Evolutionary conservation across 2,888 invertebrate genomes (phyloP).

Genomic region (Emesis russula): DNA sequence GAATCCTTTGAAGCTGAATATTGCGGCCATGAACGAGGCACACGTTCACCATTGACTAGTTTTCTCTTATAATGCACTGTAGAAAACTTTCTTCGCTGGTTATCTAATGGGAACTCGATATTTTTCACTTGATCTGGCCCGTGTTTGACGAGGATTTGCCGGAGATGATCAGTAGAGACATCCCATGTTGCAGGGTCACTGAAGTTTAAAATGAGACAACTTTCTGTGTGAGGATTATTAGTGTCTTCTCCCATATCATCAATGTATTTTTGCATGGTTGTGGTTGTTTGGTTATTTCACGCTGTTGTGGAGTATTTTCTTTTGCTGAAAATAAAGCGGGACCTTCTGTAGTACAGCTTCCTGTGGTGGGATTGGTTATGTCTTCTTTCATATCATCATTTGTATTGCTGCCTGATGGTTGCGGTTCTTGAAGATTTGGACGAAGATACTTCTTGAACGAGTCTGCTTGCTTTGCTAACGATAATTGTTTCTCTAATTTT

Average conservation of each 20-base stretch:
- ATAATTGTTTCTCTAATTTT: conserved; percentile 8
- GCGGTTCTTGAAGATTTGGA: neutral
- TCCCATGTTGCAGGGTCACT: conserved; percentile 8
- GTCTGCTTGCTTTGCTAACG: conserved; percentile 8
- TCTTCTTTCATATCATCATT: neutral
- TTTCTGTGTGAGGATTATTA: neutral
- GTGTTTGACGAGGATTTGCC: conserved; percentile 45
- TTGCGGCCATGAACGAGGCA: conserved; percentile 60
- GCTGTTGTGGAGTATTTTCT: neutral
- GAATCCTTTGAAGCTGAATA: conserved; percentile 63
- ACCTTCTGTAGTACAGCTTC: conserved; percentile 5
- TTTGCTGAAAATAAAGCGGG: neutral
- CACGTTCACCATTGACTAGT: conserved; percentile 56
- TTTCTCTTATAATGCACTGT: conserved; percentile 55
- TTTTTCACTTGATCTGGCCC: conserved; percentile 57
- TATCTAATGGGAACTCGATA: conserved; percentile 62
- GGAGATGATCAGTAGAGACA: conserved; percentile 37
- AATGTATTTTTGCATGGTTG: neutral
- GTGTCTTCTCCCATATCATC: conserved; percentile 4
- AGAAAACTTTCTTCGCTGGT: conserved; percentile 65
- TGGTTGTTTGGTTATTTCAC: conserved; percentile 3
- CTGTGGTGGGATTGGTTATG: neutral
- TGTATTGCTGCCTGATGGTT: conserved; percentile 8
- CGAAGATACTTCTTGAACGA: conserved; percentile 8
- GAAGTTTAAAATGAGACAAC: conserved; percentile 3